These are phyloP conservation scores for Microhierax caerulescens DNA, from an alignment of 2,797 vertebrate species.

Conservation along the genomic window DNA sequence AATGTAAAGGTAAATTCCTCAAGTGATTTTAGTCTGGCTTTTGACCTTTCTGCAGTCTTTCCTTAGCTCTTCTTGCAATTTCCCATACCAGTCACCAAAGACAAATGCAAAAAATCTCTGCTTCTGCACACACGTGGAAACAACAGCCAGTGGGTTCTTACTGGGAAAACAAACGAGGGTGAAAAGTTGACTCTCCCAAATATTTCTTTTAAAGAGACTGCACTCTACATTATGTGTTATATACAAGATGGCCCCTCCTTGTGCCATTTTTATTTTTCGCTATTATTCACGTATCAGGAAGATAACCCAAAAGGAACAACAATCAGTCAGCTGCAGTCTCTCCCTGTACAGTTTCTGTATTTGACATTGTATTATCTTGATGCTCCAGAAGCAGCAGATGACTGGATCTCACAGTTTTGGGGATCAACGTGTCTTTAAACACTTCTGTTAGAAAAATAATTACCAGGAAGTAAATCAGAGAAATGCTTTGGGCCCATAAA, in stretches of 20 bases:
- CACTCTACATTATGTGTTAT: fast-evolving
- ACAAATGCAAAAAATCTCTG: not conserved
- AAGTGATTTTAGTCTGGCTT: conserved; percentile 7
- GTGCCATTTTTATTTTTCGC: not conserved
- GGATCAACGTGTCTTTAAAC: not conserved
- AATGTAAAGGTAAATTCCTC: not conserved
- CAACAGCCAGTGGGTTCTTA: not conserved
- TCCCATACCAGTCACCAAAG: not conserved
- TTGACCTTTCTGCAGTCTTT: conserved; percentile 51
- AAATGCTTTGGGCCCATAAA: not conserved
- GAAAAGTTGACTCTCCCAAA: not conserved
- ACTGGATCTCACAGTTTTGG: not conserved
- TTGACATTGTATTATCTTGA: not conserved
- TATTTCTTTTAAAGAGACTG: not conserved
- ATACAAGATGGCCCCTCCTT: not conserved
- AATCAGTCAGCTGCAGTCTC: not conserved
- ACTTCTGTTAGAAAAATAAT: not conserved
- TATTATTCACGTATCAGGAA: not conserved
- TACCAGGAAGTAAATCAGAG: not conserved
- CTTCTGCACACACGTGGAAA: not conserved
- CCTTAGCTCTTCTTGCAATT: not conserved
- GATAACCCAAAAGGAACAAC: not conserved
- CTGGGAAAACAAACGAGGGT: not conserved
- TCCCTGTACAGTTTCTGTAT: not conserved
- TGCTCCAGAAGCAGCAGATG: not conserved